Conservation (phyloP, 64 coral and sea anemone genomes). For the Astreopora myriophthalma region DNA sequence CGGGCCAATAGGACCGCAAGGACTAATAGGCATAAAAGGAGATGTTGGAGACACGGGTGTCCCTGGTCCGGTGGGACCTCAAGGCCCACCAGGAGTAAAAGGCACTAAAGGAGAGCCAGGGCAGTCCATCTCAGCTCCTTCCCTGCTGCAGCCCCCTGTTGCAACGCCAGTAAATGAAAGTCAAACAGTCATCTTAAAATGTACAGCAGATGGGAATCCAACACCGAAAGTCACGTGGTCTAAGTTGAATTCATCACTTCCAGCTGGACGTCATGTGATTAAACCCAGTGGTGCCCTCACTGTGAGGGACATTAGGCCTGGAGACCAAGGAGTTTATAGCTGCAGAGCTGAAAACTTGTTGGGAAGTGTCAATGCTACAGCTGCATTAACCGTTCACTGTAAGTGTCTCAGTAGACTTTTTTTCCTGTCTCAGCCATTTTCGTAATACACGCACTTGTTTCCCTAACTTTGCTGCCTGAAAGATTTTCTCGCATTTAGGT, state of each 20-base stretch:
- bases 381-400: neutral
- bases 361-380: neutral
- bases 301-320: neutral
- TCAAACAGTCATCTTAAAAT: neutral
- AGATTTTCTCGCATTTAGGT: no score
- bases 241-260: conserved; percentile 1
- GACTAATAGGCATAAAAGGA: neutral
- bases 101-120: neutral
- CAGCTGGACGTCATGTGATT: neutral
- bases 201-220: conserved; percentile 46
- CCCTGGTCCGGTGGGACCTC: neutral
- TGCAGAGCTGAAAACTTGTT: conserved; percentile 25
- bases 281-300: neutral
- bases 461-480: no score
- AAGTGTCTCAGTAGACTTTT: neutral
- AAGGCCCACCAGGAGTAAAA: conserved; percentile 18
- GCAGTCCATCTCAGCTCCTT: neutral
- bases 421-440: neutral
- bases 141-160: neutral
- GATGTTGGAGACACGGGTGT: neutral
- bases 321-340: conserved; percentile 35
- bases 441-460: neutral
- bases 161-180: neutral
- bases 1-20: neutral
- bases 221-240: conserved; percentile 25